These are phyloP conservation scores for Drosophila sordidapex DNA, from an alignment of 2,888 invertebrate genomes.

Conservation along the genomic window DNA sequence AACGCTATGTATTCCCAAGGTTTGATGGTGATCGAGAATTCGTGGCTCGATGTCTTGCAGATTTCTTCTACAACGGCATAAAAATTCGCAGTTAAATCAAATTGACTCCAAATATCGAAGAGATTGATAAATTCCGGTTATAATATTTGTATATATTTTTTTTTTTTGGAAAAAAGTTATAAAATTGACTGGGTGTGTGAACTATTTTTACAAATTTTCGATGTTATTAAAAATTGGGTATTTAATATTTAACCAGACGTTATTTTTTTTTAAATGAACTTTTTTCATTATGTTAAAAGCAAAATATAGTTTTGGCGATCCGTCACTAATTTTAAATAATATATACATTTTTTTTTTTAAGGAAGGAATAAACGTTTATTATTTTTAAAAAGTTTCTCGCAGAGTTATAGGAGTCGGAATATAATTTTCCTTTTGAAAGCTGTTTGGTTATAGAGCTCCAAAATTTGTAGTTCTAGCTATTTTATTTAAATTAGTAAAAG, in stretches of 20 bases:
- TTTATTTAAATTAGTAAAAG: not conserved
- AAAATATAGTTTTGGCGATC: no score
- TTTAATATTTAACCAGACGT: not conserved
- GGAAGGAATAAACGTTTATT: no score
- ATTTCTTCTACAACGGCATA: not conserved
- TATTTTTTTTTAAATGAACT: no score
- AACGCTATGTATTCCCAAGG: no score
- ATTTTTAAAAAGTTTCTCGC: not conserved
- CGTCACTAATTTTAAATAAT: no score
- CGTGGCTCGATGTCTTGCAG: not conserved
- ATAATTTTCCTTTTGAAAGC: not conserved
- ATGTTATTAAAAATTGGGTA: not conserved
- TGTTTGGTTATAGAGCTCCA: not conserved
- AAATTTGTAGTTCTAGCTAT: not conserved
- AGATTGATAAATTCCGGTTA: not conserved
- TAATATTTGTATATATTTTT: not conserved
- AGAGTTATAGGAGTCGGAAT: not conserved
- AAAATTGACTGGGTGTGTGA: not conserved
- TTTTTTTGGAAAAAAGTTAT: not conserved
- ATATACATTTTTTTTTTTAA: no score
- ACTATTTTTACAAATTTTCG: not conserved
- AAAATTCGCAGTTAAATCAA: not conserved
- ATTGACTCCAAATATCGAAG: not conserved
- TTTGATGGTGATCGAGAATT: not conserved
- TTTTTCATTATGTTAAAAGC: no score